Base-by-base conservation (phyloP, 2,888 invertebrate species). In the Amphipyra tragopoginis region DNA sequence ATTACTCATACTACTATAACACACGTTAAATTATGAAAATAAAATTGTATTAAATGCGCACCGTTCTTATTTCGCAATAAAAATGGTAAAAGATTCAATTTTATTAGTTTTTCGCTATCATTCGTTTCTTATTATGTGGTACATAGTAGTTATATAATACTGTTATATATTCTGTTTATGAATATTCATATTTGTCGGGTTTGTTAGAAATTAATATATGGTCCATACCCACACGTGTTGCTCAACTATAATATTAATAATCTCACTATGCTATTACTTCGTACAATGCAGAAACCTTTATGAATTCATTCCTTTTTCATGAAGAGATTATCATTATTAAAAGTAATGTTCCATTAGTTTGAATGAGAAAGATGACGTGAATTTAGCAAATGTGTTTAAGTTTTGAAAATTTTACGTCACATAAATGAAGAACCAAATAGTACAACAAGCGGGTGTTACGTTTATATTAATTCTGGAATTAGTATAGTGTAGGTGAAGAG, bases 1-100 rank as follows among this genome's bases (percentile, higher is more conserved):
- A 39, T 44, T 59, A 11, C 49, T 47, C 13, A 48, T 43, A 26
- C 36, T 42, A 29, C 21, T 39, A 34, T 43, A 59, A 51, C 50
- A 66, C 21, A 51, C 29, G 39, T 67, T 44, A 47, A 60, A 60
- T 60, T 59, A 72, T 59, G 45, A 42, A 66, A 67, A 69, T 69
- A 48, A 59, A 72, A 72, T 67, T 54, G 50, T 52, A 66, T 66
- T 54, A 66, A 59, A 72, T 59, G 59, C 10, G n/a, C 7, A 21
- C 34, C 43, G 44, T 60, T 57, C 57, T 72, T 65, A 53, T 49
- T 65, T 50, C 26, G 40, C 26, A 59, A 68, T 66, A 39, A 59
- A 51, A 53, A 66, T 66, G 11, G 21, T n/a, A 45, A 58, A 47
- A 21, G 49, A 52, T 45, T 44, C 21, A 47, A 43, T 54, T 66